Conservation (phyloP, 64 coral and sea anemone genomes). For the Actinia equina region DNA sequence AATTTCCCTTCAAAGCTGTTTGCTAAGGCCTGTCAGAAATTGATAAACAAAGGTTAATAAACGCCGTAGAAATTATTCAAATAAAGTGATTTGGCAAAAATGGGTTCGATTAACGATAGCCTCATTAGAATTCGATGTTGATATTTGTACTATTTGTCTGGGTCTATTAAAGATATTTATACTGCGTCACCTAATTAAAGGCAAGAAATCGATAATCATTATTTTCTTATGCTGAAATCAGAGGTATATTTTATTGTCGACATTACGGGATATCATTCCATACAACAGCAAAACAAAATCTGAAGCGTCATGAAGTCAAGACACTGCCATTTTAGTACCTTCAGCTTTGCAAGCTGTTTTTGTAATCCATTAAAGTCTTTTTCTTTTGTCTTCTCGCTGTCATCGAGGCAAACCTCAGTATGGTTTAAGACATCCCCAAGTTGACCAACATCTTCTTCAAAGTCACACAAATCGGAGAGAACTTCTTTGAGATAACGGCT, state of each 20-base stretch:
- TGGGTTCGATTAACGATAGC: too few relatives aligned
- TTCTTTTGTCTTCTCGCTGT: conserved; percentile 55
- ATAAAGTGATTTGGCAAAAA: too few relatives aligned
- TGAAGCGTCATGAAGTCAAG: background rate
- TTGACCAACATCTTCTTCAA: conserved; percentile 65
- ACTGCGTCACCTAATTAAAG: too few relatives aligned
- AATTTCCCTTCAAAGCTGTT: conserved; percentile 90
- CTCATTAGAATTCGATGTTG: too few relatives aligned
- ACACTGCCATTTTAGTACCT: conserved; percentile 31
- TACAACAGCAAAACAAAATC: too few relatives aligned
- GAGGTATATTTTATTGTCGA: too few relatives aligned
- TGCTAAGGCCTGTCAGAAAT: conserved; percentile 52
- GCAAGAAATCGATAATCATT: too few relatives aligned
- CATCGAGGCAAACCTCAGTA: conserved; percentile 83
- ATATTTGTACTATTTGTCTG: too few relatives aligned
- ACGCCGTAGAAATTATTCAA: too few relatives aligned
- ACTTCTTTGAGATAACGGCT: conserved; percentile 39
- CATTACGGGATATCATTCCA: too few relatives aligned
- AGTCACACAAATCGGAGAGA: conserved; percentile 60
- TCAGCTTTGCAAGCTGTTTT: conserved; percentile 88
- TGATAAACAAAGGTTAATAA: background rate
- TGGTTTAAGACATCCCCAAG: conserved; percentile 75
- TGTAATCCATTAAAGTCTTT: conserved; percentile 75
- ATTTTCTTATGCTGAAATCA: too few relatives aligned
- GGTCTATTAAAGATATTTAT: too few relatives aligned